Evolutionary conservation across 2,888 invertebrate genomes (phyloP).

Genomic region (Yponomeuta cagnagella): DNA sequence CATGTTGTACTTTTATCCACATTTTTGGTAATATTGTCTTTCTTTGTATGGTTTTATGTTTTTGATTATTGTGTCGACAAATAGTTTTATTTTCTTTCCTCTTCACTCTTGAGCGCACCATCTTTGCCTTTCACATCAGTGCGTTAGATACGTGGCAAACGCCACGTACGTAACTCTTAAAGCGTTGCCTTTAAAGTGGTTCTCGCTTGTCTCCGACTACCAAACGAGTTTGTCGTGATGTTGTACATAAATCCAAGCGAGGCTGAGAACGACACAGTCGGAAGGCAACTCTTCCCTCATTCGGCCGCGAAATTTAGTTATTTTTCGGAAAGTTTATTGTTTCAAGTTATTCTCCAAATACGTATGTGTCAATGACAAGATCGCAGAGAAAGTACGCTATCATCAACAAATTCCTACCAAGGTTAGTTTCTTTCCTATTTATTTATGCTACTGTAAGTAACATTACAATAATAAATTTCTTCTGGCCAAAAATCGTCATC

Average conservation of each 20-base stretch:
- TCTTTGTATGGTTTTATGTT: no score
- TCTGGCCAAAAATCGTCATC: no score
- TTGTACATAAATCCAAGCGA: constrained; percentile 7
- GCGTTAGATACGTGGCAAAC: not conserved
- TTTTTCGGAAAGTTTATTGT: constrained; percentile 47
- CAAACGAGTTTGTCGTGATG: not conserved
- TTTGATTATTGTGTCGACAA: no score
- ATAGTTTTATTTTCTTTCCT: no score
- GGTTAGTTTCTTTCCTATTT: constrained; percentile 42
- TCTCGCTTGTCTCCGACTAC: not conserved
- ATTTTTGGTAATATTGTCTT: no score
- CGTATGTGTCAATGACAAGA: constrained; percentile 75
- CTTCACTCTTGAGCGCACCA: no score
- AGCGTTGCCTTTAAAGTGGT: not conserved
- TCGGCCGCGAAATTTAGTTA: constrained; percentile 45
- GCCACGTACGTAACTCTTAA: not conserved
- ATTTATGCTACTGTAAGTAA: not conserved
- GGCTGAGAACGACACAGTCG: constrained; percentile 34
- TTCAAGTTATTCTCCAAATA: constrained; percentile 43
- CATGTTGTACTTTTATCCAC: no score
- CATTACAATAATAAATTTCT: no score
- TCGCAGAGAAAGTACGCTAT: constrained; percentile 71
- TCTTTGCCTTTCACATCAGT: not conserved
- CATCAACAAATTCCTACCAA: constrained; percentile 73
- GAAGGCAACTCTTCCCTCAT: constrained; percentile 33